Base-by-base conservation (phyloP, 2,113 vertebrate genomes). In the Anguilla rostrata region DNA sequence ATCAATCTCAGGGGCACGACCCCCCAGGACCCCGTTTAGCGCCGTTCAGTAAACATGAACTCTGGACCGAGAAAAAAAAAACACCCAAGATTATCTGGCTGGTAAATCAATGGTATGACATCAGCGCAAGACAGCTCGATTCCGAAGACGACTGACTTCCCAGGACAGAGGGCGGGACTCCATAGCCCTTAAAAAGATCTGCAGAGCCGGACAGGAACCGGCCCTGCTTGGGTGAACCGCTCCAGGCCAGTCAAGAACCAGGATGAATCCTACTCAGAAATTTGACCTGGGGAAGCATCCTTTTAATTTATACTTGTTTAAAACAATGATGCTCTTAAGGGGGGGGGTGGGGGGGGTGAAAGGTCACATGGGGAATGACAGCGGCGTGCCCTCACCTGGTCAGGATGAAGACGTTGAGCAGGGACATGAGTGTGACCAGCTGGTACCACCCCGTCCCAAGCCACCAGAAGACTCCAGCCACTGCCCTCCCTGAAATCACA, bases 401-500 rank as follows among this genome's bases (percentile, higher is more conserved):
- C 87, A 99, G 93, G 92, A 99, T 93, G 94, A 99, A 98, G 78
- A 97, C 96, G 56, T 98, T 98, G 87, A 98, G 91, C 84, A 97
- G 94, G 89, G 97, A 98, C 91, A 98, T 93, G 88, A 98, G 90
- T 86, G 96, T 95, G 83, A 97, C 95, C 88, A 99, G 93, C 88
- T 97, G 97, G 93, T 98, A 98, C 97, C 98, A 99, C 88, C 96
- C 97, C 84, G 92, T 91, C 63, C 96, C 97, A 78, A 99, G 95
- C 93, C 97, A 96, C 96, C 96, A 97, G 90, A 97, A 92, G 5
- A 92, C 85, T 41, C 94, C 94, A 20, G 94, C 95, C 75, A 94
- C 95, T 81, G 95, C 95, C 88, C 94, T 98, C 92, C 96, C 98
- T 99, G 90, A 2, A 87, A 88, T 41, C 60, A 66, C 60, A 75